Percentiles rank a stretch among this genome's conserved stretches.
Conservation (phyloP, 2,888 invertebrate species). For the Brachylomia viminalis region DNA sequence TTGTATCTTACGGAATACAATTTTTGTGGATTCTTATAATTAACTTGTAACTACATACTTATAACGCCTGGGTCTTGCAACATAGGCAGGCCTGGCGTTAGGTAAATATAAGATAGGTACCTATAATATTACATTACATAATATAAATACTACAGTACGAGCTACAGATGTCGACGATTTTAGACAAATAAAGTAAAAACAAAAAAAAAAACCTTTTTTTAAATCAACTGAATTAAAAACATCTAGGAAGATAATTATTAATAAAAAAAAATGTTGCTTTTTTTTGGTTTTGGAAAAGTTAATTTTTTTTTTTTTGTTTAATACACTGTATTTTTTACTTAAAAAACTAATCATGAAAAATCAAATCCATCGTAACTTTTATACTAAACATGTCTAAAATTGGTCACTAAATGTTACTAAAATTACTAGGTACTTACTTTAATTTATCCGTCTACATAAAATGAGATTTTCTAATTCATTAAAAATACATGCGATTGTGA, state of each 20-base stretch:
- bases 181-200: constrained; percentile 39
- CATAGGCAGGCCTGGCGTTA: constrained; percentile 21
- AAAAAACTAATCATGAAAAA: neutral
- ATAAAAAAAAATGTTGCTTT: neutral
- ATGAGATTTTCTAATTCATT: constrained; percentile 40
- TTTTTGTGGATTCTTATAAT: constrained; percentile 74
- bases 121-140: constrained; percentile 40
- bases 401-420: constrained; percentile 28
- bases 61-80: constrained; percentile 19
- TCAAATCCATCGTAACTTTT: neutral
- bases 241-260: neutral
- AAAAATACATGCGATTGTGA: constrained; percentile 57
- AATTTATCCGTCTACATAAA: constrained; percentile 49
- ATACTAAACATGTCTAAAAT: constrained; percentile 48
- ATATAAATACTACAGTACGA: constrained; percentile 60
- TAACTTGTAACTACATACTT: constrained; percentile 56
- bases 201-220: neutral
- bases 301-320: too few species aligned
- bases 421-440: constrained; percentile 59
- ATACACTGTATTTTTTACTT: neutral
- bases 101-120: constrained; percentile 37
- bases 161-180: constrained; percentile 34
- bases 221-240: neutral
- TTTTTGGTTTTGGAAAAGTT: neutral
- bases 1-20: constrained; percentile 79